Conservation (phyloP, 2,113 vertebrate species). For the Odontesthes bonariensis region DNA sequence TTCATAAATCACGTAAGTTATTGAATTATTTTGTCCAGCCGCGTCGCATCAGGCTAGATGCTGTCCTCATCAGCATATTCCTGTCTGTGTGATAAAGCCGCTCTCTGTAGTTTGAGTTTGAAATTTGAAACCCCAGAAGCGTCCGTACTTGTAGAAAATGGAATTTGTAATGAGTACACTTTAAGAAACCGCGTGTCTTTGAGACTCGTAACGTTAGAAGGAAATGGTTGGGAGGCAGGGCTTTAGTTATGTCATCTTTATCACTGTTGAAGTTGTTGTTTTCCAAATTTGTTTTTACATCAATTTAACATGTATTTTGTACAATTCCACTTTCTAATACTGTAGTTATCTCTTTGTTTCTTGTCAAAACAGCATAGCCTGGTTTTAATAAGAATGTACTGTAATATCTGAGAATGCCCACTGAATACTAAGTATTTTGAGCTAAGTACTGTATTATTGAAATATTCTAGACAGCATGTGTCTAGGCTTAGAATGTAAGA, state of each 20-base stretch:
- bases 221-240: neutral
- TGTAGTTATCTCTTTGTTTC: constrained; percentile 33
- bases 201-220: no score
- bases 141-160: constrained; percentile 10
- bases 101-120: constrained; percentile 13
- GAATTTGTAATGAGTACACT: constrained; percentile 39
- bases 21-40: constrained; percentile 7
- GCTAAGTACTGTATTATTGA: constrained; percentile 46
- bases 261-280: neutral
- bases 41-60: constrained; percentile 2
- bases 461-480: constrained; percentile 47
- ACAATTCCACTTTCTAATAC: constrained; percentile 26
- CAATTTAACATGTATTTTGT: constrained; percentile 32
- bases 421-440: constrained; percentile 44
- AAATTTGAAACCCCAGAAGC: neutral
- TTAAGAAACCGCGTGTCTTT: no score
- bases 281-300: constrained; percentile 19
- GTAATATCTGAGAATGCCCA: constrained; percentile 44
- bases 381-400: constrained; percentile 59
- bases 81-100: constrained; percentile 6
- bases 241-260: neutral
- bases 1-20: constrained; percentile 9
- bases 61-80: constrained; percentile 5
- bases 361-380: constrained; percentile 6
- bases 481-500: constrained; percentile 51